A percentile compares a stretch with the other conserved stretches of the same genome.
Evolutionary conservation across 2,797 vertebrate genomes (phyloP).

Genomic region (Pseudochirops corinnae): DNA sequence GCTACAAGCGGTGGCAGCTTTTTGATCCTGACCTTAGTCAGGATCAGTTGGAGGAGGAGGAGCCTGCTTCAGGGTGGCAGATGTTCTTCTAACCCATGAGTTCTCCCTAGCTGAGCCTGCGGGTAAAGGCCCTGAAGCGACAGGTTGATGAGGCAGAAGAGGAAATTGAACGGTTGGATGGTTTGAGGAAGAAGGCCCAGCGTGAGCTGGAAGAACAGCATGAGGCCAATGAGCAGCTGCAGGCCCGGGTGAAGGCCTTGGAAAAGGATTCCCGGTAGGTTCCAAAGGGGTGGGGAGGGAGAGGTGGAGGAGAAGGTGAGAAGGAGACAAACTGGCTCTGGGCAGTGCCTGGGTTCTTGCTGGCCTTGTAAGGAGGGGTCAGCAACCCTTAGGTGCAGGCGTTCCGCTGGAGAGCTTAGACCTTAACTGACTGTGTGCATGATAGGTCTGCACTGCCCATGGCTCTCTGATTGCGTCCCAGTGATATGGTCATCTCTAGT

Average conservation of each 20-base stretch:
- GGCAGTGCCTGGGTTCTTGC: neutral
- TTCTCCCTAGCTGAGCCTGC: constrained; percentile 89
- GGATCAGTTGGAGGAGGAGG: neutral
- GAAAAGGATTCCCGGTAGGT: constrained; percentile 94
- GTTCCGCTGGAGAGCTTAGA: neutral
- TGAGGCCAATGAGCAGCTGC: constrained; percentile 93
- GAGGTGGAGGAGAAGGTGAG: neutral
- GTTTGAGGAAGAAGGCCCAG: constrained; percentile 91
- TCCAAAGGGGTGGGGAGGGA: accelerated
- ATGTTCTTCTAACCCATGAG: constrained; percentile 26
- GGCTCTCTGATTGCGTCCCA: neutral
- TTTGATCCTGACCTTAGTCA: neutral
- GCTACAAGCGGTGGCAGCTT: neutral
- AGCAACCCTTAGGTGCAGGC: neutral
- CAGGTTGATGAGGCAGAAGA: constrained; percentile 96
- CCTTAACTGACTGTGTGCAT: neutral
- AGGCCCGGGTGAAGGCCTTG: constrained; percentile 89
- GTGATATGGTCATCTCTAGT: neutral
- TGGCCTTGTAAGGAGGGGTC: neutral
- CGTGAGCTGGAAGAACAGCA: constrained; percentile 95
- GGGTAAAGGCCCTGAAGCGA: constrained; percentile 97
- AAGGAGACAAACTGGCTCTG: neutral
- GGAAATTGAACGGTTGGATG: constrained; percentile 93
- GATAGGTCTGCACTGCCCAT: too few species aligned
- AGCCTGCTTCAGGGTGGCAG: neutral